Evolutionary conservation across 2,113 vertebrate species (phyloP).

Genomic region (Cynopterus brachyotis): DNA sequence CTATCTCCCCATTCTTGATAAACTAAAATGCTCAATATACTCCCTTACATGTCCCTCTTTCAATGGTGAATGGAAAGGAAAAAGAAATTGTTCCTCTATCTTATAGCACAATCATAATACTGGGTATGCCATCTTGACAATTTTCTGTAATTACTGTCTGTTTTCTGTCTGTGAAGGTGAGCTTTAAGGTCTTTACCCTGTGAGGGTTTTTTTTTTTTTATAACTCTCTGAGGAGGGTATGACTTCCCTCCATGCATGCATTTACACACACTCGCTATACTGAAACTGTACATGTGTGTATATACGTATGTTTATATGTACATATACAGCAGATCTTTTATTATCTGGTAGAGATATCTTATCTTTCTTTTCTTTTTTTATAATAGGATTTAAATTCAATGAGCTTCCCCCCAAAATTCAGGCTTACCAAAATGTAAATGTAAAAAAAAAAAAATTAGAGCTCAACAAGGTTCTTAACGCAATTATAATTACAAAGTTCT

Average conservation of each 20-base stretch:
- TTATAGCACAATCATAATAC: not conserved
- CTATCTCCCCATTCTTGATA: not conserved
- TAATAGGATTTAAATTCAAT: conserved; percentile 28
- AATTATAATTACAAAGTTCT: not conserved
- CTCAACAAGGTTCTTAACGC: not conserved
- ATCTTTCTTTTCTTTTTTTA: not conserved
- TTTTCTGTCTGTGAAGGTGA: not conserved
- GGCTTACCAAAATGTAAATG: not conserved
- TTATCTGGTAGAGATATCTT: not conserved
- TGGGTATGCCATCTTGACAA: not conserved
- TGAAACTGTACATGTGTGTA: not conserved
- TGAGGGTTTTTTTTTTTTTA: not conserved
- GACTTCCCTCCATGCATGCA: not conserved
- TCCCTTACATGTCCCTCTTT: not conserved
- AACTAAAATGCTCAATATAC: not conserved
- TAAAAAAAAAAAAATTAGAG: not conserved
- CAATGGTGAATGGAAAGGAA: not conserved
- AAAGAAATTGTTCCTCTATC: no score
- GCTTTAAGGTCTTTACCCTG: not conserved
- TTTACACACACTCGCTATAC: not conserved
- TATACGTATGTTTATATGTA: not conserved
- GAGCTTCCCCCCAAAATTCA: conserved; percentile 1
- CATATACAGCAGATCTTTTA: not conserved
- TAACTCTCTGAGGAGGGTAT: not conserved
- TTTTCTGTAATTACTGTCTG: not conserved